Base-by-base conservation (phyloP, 2,113 vertebrate genomes). In the Beaufortia kweichowensis region DNA sequence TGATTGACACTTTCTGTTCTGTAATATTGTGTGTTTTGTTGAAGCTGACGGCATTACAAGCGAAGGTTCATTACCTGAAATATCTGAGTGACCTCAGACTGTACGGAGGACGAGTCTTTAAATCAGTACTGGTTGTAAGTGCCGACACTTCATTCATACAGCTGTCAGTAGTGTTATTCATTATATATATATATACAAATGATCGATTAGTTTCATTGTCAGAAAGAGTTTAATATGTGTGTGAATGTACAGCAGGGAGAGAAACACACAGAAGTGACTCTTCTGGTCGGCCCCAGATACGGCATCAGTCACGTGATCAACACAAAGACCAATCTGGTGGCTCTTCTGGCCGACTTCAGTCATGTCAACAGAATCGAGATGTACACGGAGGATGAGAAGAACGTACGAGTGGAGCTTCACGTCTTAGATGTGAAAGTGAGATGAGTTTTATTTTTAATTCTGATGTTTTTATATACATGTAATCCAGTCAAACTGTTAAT, bases 251-350 rank as follows among this genome's bases (percentile, higher is more conserved):
- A 99, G 96, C 97, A 99, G 91, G 96, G 95, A 26, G 96, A 99
- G 90, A 98, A 98, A 67, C 94, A 93, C 84, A 97, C 96, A 0
- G 97, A 99, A 81, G 97, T 98, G 78, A 99, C 96, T 26, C 88
- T 99, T 68, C 87, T 99, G 73, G 96, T 98, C 33, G 97, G 97
- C 19, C 97, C 97, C 0, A 92, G 94, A 14, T 98, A 98, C 0
- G 97, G 97, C 57, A 99, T 99, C 87, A 99, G 97, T 81, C 97
- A 99, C 2, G 96, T 99, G 70, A 98, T 99, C 79, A 99, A 98
- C 90, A 95, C 96, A 87, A 98, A 98, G 90, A 99, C 96, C 75
- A 98, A 96, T 68, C 90, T 99, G 71, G 95, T 99, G 83, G 96
- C 96, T 12, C 94, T 99, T 19, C 91, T 99, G 84, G 96, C 97